Percentiles rank a stretch among this genome's conserved stretches.
These are phyloP conservation scores for Colletes collaris DNA, from an alignment of 2,888 invertebrate species.

Conservation along the genomic window DNA sequence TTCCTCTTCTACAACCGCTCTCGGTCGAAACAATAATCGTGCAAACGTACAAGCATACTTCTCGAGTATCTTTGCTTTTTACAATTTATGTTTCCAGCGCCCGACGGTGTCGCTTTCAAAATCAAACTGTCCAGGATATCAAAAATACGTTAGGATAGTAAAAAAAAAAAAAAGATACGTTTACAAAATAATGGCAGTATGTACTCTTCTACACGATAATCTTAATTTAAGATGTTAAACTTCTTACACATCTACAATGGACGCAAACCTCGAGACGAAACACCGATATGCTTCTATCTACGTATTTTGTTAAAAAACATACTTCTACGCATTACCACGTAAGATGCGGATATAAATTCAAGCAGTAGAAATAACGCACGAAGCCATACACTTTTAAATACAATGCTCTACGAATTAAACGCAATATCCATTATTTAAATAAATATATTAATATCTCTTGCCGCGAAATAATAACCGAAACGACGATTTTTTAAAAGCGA, in stretches of 20 bases:
- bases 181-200: conserved; percentile 58
- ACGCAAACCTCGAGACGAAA: conserved; percentile 35
- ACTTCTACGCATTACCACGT: neutral
- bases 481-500: conserved; percentile 6
- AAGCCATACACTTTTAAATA: too few species aligned
- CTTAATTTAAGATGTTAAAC: conserved; percentile 41
- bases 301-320: neutral
- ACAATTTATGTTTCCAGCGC: conserved; percentile 4
- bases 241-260: conserved; percentile 37
- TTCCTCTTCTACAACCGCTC: too few species aligned
- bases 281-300: conserved; percentile 17
- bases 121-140: conserved; percentile 34
- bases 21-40: too few species aligned
- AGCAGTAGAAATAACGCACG: conserved; percentile 7
- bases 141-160: conserved; percentile 41
- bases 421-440: conserved; percentile 11
- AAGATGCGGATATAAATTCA: conserved; percentile 3
- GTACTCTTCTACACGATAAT: conserved; percentile 31
- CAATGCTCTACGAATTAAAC: neutral
- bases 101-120: conserved; percentile 7
- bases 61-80: neutral
- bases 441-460: conserved; percentile 33
- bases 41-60: too few species aligned
- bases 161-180: conserved; percentile 54
- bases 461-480: conserved; percentile 27